Evolutionary conservation across 2,888 invertebrate species (phyloP).

Genomic region (Archaeoteleia sp.): DNA sequence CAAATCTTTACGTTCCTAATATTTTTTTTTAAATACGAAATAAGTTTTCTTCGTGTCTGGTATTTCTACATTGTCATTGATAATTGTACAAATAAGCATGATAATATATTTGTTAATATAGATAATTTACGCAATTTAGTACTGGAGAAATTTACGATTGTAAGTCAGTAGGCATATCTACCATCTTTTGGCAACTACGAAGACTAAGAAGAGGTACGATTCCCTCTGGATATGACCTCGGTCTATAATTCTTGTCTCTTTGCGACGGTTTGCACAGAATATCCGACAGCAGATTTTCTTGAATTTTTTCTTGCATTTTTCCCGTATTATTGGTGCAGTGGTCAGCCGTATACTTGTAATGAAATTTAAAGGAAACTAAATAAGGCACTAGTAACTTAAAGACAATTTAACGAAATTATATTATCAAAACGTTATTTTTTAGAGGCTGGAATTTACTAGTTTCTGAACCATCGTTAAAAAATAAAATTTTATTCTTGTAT

Average conservation of each 20-base stretch:
- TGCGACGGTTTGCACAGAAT: constrained; percentile 48
- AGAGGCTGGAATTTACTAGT: too few species aligned
- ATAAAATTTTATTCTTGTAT: too few species aligned
- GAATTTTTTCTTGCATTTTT: constrained; percentile 49
- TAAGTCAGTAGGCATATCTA: constrained; percentile 26
- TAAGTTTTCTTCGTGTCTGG: too few species aligned
- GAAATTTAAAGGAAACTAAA: constrained; percentile 45
- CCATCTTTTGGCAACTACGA: constrained; percentile 42
- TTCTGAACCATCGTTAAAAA: too few species aligned
- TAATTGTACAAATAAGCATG: too few species aligned
- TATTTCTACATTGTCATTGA: too few species aligned
- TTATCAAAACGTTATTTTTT: too few species aligned
- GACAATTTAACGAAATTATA: too few species aligned
- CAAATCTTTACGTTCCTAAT: too few species aligned
- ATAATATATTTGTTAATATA: too few species aligned
- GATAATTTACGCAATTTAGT: constrained; percentile 5
- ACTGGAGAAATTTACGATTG: constrained; percentile 2
- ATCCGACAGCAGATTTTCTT: constrained; percentile 49
- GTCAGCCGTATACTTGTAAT: constrained; percentile 45
- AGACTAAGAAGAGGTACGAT: constrained; percentile 38
- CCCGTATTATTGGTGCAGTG: constrained; percentile 37
- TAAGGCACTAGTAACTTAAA: too few species aligned
- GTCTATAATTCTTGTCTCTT: constrained; percentile 53
- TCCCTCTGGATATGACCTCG: constrained; percentile 38
- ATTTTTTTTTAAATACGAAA: too few species aligned